A percentile compares a stretch with the other conserved stretches of the same genome.
Conservation (phyloP, 2,797 vertebrate species). For the Vireo griseus region DNA sequence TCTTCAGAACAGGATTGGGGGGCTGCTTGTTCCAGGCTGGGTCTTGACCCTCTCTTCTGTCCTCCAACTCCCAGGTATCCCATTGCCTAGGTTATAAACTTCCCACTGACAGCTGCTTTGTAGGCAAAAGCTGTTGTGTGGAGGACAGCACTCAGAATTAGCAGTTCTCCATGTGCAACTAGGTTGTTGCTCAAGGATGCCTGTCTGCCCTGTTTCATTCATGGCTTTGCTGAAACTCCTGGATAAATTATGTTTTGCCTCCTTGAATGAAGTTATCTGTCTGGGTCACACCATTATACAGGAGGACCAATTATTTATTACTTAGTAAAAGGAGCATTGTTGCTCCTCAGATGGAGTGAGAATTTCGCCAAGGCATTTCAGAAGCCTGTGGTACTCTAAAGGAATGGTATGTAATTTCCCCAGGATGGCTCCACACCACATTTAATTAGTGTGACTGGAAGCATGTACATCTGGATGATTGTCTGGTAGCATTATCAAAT, state of each 20-base stretch:
- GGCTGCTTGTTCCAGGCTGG: neutral
- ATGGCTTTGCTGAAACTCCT: neutral
- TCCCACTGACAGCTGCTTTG: neutral
- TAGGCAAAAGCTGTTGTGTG: neutral
- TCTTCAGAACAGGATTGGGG: neutral
- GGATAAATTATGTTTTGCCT: neutral
- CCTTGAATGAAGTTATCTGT: neutral
- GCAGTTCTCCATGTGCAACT: neutral
- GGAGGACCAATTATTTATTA: neutral
- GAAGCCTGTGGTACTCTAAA: neutral
- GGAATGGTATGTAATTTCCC: neutral
- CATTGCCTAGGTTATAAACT: neutral
- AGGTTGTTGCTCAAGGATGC: neutral
- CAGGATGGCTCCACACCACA: constrained; percentile 16
- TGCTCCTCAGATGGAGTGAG: neutral
- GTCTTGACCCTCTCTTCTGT: neutral
- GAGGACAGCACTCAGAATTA: neutral
- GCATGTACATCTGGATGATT: neutral
- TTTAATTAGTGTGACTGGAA: constrained; percentile 51
- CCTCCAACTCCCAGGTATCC: neutral
- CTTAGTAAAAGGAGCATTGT: neutral
- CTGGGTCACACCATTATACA: neutral
- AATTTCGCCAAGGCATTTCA: neutral
- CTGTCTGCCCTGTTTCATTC: neutral
- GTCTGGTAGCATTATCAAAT: constrained; percentile 46